Evolutionary conservation across 2,888 invertebrate species (phyloP), one percentile per base, ranked within the genome.

Genomic region (Allacma fusca): DNA sequence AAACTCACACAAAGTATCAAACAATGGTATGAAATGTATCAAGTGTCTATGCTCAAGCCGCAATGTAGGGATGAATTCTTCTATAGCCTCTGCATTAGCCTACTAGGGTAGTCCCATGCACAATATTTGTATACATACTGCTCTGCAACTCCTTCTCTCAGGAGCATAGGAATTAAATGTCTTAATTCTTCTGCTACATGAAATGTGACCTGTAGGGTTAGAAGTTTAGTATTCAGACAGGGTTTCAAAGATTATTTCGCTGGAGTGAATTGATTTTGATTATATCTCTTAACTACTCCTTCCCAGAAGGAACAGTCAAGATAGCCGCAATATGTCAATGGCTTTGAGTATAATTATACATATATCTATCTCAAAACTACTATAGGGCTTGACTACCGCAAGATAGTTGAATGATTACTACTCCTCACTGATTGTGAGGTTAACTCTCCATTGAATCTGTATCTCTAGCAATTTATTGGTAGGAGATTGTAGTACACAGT

Each of bases 181-280:
- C 50, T 50, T n/a, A 50, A 50, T 50, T n/a, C 50, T 13, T 13
- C 5, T 40, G 5, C 40, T 13, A 40, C n/a, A 19, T 50, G 50
- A n/a, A 50, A 50, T 19, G 19, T 13, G n/a, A 50, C 50, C 50
- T 50, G 9, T 16, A 50, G 50, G 50, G 50, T 19, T 50, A 9
- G 5, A 16, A 13, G 4, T 50, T 50, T 50, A 50, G 50, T 50
- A 50, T 50, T 50, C 50, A 50, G 50, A 16, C 16, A n/a, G n/a
- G 50, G 50, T 50, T 50, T n/a, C 50, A 50, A 13, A 12, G 50
- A 50, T 50, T 5, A 50, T 50, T 50, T 9, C 9, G 2, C 50
- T 50, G 50, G 50, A 50, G 50, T 50, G 50, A 16, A 50, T 50
- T 50, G 50, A 50, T 50, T 50, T 50, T 50, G 34, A 34, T 34